Evolutionary conservation across 2,113 vertebrate genomes (phyloP), one percentile per base, ranked within the genome.

Genomic region (Platysteira castanea): DNA sequence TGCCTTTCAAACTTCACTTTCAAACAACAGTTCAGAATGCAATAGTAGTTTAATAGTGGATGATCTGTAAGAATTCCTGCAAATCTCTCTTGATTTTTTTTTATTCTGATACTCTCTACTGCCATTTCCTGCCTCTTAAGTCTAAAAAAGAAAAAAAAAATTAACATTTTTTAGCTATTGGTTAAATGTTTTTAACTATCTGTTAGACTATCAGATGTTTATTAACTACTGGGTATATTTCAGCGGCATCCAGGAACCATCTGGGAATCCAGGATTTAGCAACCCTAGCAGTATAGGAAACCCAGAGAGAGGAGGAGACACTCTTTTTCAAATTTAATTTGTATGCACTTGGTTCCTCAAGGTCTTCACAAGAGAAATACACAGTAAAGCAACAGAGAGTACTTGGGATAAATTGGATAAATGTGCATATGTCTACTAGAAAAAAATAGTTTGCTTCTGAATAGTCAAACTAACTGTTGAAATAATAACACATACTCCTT

Each of bases 321-420:
- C 42, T 30, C 21, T 87, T 89, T 87, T 83, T 73, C n/a, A 59
- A 50, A 53, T 87, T 85, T 74, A 52, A 81, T 90, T 95, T 89
- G 76, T 89, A 84, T 81, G 86, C 64, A 63, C 35, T 87, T 84
- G 47, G 52, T 75, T 95, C 68, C 19, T 95, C 89, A 95, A 87
- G 80, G 68, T 78, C 42, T 84, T 90, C 4, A 3, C 30, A 65
- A 56, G 39, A 88, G 53, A 94, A 88, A 42, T 35, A 31, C 20
- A 20, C 13, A 54, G 70, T 88, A 90, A 90, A 90, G 59, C 64
- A 85, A 69, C 46, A 73, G 65, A 69, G 17, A 70, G 33, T 70
- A 75, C 27, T 64, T 70, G 59, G 9, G 30, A 67, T 80, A 80
- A 87, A 61, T 67, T 83, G 53, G 31, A 61, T 73, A 87, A 82